Evolutionary conservation across 2,888 invertebrate genomes (phyloP), one percentile per base, ranked within the genome.

Genomic region (Protodeltote pygarga): DNA sequence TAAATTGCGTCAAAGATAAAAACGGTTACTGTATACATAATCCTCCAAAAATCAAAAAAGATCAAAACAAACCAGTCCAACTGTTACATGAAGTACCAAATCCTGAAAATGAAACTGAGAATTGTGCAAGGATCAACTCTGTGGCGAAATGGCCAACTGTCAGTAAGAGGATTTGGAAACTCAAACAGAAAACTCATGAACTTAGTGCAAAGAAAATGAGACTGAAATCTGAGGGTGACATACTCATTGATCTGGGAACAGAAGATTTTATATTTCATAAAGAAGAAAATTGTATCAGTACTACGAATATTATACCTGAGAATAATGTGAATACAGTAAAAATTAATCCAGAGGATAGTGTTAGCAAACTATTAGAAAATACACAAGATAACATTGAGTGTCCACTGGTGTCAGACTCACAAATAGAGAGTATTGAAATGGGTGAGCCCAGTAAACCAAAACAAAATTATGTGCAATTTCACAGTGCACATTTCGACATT

Each of bases 401-500:
- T 29, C 37, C 42, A 33, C 29, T 52, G 8, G 41, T 27, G 3
- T 41, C 25, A 11, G 28, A 35, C 9, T 25, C 9, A 5, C 55
- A 52, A 23, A 44, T 13, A 9, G 32, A 47, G 19, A 45, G 51
- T 9, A 24, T 39, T 8, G 25, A 35, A 27, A 51, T 63, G 37
- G 40, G 50, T 5, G 62, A 64, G 9, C 65, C 71, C 28, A 67
- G 35, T 3, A 68, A 71, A 15, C 77, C 77, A 3, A 75, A 80
- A 44, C 61, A 17, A n/a, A 63, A 67, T 23, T 71, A 85, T 45
- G 67, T 79, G 35, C 81, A 87, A 65, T 91, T 91, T 45, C 86
- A 87, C 51, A 90, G 91, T 51, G 69, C 91, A 25, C 90, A 91
- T 69, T 92, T 92, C 35, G 90, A 92, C 59, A 89, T 91, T 31